Evolutionary conservation across 2,888 invertebrate species (phyloP).

Genomic region (Coenonympha arcania): DNA sequence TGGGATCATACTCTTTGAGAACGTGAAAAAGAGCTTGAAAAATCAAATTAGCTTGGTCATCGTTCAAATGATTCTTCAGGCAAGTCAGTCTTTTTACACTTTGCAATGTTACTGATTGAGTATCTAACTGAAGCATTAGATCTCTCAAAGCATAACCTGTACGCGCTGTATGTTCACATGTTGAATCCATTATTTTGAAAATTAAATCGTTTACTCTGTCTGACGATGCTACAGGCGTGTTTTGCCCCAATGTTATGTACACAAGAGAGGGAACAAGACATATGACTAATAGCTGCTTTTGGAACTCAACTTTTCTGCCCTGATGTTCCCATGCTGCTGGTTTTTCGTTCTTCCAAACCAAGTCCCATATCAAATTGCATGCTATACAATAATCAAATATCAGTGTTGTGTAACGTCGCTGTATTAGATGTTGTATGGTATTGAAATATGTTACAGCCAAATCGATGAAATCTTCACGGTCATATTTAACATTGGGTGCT

Average conservation of each 20-base stretch:
- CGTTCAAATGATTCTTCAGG: constrained; percentile 71
- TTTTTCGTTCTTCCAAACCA: constrained; percentile 41
- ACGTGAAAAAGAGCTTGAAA: constrained; percentile 78
- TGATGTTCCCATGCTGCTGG: constrained; percentile 32
- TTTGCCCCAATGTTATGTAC: constrained; percentile 41
- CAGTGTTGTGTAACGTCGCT: constrained; percentile 42
- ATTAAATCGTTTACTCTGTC: constrained; percentile 75
- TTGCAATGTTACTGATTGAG: constrained; percentile 61
- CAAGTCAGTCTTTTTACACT: constrained; percentile 75
- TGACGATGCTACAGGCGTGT: constrained; percentile 41
- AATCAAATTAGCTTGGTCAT: constrained; percentile 76
- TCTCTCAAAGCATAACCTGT: constrained; percentile 76
- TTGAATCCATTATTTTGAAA: constrained; percentile 74
- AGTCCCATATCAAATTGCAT: constrained; percentile 48
- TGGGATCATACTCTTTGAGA: constrained; percentile 70
- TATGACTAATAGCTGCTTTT: constrained; percentile 76
- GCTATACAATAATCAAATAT: constrained; percentile 53
- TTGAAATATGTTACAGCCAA: constrained; percentile 51
- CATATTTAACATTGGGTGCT: constrained; percentile 44
- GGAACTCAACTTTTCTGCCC: constrained; percentile 53
- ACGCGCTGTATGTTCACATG: constrained; percentile 77
- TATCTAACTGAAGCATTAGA: constrained; percentile 59
- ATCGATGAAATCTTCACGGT: constrained; percentile 51
- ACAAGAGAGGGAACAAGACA: constrained; percentile 77
- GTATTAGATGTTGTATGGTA: constrained; percentile 42